Conservation (phyloP, 1,140 invertebrate species). For the Orchestia grillus region DNA sequence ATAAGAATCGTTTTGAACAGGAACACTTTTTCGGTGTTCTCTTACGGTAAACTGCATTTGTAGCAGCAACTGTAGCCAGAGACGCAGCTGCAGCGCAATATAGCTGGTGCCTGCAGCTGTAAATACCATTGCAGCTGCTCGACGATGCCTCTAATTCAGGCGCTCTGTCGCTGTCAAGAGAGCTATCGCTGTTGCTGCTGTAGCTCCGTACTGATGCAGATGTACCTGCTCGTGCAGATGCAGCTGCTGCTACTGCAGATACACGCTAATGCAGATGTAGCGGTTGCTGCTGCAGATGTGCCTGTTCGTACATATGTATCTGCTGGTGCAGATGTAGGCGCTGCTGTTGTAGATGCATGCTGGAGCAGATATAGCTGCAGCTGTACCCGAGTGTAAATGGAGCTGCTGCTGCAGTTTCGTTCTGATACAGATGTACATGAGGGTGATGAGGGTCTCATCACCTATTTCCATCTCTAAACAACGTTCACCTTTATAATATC, state of each 20-base stretch:
- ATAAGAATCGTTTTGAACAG: no score
- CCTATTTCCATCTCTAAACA: no score
- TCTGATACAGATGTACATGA: no score
- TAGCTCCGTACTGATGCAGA: no score
- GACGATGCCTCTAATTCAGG: conserved; percentile 9
- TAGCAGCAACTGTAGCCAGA: neutral
- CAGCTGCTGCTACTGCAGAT: no score
- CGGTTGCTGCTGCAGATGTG: neutral
- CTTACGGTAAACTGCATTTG: neutral
- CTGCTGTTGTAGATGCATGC: no score
- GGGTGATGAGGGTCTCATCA: no score
- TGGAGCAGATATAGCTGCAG: neutral
- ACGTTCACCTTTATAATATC: no score
- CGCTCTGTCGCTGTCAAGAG: conserved; percentile 23
- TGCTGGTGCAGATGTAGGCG: neutral
- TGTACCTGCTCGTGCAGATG: no score
- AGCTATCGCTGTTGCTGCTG: neutral
- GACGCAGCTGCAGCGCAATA: neutral
- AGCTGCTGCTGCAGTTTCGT: neutral
- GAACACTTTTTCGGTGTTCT: neutral
- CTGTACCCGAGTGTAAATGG: neutral
- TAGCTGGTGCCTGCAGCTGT: neutral
- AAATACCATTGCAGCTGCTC: conserved; percentile 2
- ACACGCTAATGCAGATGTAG: no score
- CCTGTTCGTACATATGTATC: neutral